Base-by-base conservation (phyloP, 2,113 vertebrate genomes). In the Paramisgurnus dabryanus region DNA sequence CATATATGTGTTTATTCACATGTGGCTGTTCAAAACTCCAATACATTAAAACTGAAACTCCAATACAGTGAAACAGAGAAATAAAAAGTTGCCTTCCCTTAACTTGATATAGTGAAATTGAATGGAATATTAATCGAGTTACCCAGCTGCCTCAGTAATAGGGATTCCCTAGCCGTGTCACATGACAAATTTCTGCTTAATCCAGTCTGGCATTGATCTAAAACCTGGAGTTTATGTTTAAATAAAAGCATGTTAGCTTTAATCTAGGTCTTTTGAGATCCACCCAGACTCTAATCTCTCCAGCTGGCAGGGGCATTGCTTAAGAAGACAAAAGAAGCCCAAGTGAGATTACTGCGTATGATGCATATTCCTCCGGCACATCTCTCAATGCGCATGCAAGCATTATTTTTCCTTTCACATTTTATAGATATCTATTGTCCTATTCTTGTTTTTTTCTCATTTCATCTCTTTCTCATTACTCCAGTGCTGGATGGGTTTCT, bases 191-290 rank as follows among this genome's bases (percentile, higher is more conserved):
- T 66, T 77, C 71, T 76, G n/a, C 66, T 86, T 80, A 87, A 87
- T 88, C 86, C 74, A 81, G 83, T 71, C 84, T 86, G 65, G 88
- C 87, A 89, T 89, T 89, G 85, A 90, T 89, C 89, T 83, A 87
- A 85, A 84, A 84, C 83, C 81, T 84, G 69, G 76, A 87, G 82
- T 83, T 81, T 40, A 81, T 84, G 87, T 80, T 73, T 84, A 86
- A 82, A 86, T 87, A 76, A 82, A 53, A 88, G 85, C 83, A 85
- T 87, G 85, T 88, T 90, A 78, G 83, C 85, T 86, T 88, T 90
- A 90, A 91, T 91, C 87, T 88, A 41, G 45, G 72, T 81, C 88
- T 87, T 86, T 87, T 81, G 86, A 81, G 80, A 85, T 53, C 81
- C 70, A 27, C 67, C 58, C 11, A 17, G 39, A 13, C 58, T 53